These are phyloP conservation scores for Bombus sibiricus DNA, from an alignment of 1,140 invertebrate species.

Conservation along the genomic window DNA sequence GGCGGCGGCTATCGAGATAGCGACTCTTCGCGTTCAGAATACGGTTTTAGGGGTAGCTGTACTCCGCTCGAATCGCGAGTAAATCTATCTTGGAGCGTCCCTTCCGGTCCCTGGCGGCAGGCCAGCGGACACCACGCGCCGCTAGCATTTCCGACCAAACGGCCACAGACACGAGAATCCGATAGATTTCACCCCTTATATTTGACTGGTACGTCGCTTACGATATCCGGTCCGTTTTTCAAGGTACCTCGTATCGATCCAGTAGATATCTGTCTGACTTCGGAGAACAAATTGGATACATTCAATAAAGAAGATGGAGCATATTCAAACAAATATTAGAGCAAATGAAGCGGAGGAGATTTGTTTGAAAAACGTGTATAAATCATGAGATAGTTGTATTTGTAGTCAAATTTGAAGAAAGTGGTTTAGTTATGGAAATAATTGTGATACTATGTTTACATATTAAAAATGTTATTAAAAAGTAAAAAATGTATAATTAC, in stretches of 20 bases:
- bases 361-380: too few species aligned
- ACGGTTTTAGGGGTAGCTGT: too few species aligned
- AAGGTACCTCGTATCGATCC: not conserved
- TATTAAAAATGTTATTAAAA: too few species aligned
- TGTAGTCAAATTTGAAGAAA: too few species aligned
- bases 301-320: not conserved
- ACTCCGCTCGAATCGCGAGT: not conserved
- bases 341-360: not conserved
- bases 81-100: conserved; percentile 23
- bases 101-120: conserved; percentile 10
- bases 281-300: not conserved
- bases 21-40: not conserved
- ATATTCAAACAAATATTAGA: not conserved
- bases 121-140: conserved; percentile 24
- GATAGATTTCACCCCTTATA: not conserved
- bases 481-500: too few species aligned
- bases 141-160: not conserved
- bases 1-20: not conserved
- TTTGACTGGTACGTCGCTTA: not conserved
- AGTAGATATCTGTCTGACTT: not conserved
- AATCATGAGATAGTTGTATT: too few species aligned
- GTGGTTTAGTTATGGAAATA: too few species aligned
- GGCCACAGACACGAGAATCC: conserved; percentile 4
- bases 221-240: too few species aligned
- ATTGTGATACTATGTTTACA: too few species aligned